Evolutionary conservation across 2,797 vertebrate genomes (phyloP), one percentile per base, ranked within the genome.

Genomic region (Cephalopachus bancanus): DNA sequence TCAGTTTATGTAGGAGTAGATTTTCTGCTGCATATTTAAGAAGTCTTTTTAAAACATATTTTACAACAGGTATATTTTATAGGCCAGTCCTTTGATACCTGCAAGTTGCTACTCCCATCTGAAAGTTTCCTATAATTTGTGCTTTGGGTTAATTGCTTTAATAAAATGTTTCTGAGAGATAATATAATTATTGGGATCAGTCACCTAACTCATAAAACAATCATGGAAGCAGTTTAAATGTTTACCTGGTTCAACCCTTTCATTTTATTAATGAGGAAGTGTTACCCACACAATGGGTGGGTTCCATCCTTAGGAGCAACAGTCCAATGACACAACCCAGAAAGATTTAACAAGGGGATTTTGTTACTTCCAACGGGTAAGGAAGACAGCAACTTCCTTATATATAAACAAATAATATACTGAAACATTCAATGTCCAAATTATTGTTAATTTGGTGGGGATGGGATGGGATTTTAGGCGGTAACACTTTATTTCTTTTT

Each of bases 11-110:
- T 10, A 76, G 37, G 37, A 86, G 64, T 71, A 60, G 28, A 65
- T n/a, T 75, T 96, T 93, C 44, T 89, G 80, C 49, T 75, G 49
- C 95, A 57, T 71, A 75, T 75, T 87, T 89, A 93, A 85, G 59
- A 85, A 65, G 17, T 62, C 7, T 57, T 51, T 85, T 75, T 79
- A 14, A 33, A 69, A 65, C 10, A 17, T 24, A 86, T 59, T 88
- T 62, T 83, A 78, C 30, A 78, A 71, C 37, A 86, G 75, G n/a
- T 2, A 5, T 33, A 81, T 93, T 91, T 96, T 74, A 89, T 75
- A 76, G 44, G 59, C 17, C 60, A 60, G 64, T 89, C 74, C 80
- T 65, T 65, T 79, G 62, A 72, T 87, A 74, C 7, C 44, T 86
- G 28, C 37, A 95, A 92, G 44, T 89, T 90, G 89, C 20, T 67